Base-by-base conservation (phyloP, 1,140 invertebrate species). In the Plectrocnemia conspersa region DNA sequence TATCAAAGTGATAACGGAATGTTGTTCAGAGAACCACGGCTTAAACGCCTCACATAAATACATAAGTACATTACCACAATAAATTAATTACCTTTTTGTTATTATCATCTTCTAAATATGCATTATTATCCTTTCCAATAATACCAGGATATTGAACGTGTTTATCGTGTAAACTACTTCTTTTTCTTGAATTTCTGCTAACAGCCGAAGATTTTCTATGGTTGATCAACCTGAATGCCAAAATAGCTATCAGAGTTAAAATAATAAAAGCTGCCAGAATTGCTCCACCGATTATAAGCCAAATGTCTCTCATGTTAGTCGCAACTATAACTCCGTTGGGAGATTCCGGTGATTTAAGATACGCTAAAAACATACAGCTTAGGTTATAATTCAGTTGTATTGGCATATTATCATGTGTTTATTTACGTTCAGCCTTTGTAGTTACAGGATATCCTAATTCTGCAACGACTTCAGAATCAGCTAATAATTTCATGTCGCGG, bases 361-460 rank as follows among this genome's bases (percentile, higher is more conserved):
- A 89, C 29, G 85, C 85, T 88, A 66, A 61, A 77, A 74, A 59
- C 54, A 22, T 41, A 48, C 11, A 13, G 3, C n/a, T n/a, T n/a
- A 19, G 7, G 9, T 32, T 32, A 32, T 9, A n/a, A 32, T 9
- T 32, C 29, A 9, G 9, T 32, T n/a, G n/a, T n/a, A n/a, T n/a
- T n/a, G n/a, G n/a, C n/a, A n/a, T n/a, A 10, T 22, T 48, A 41
- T 41, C 21, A 52, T 7, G 6, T 10, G 11, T 38, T 6, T 18
- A 69, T 80, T 83, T 76, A 91, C 88, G 88, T 76, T 89, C 85
- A 44, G 88, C 87, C 72, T 89, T 89, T 53, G 87, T 85, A 11
- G 86, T 79, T n/a, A 89, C 81, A 0, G 85, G 77, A 29, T 82
- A 82, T 5, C 86, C 87, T 22, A 90, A 71, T 54, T 85, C 82